Base-by-base conservation (phyloP, 2,888 invertebrate genomes). In the Sthenelais limicola region DNA sequence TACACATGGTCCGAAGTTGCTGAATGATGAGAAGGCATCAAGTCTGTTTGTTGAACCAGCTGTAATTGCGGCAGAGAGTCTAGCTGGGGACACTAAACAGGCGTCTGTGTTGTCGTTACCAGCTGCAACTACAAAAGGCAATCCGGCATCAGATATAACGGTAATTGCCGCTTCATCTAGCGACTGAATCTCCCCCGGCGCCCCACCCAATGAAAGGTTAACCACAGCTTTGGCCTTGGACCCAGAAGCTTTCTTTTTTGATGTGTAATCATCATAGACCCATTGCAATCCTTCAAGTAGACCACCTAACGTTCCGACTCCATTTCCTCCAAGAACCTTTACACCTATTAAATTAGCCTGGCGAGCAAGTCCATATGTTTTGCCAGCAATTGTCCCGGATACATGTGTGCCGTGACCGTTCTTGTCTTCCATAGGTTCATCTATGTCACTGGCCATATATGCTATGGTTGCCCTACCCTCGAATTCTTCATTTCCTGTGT, bases 1-100 rank as follows among this genome's bases (percentile, higher is more conserved):
- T 24, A 75, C 73, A 54, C 75, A 75, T 3, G 54, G 30, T n/a
- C 75, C 75, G 30, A 32, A 72, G 67, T 75, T 75, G 26, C 71
- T 69, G 54, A 66, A 74, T 18, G 32, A 15, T 18, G 71, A 54
- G 9, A 72, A 33, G 7, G 24, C 32, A 47, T 73, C 73, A 4
- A 35, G 24, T 15, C 26, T 33, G 49, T 52, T 47, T 15, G 43
- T 67, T 5, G 74, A 51, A 3, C 66, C 74, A 4, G 72, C 74
- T 1, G 76, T 74, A 15, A 72, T 72, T 0, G 70, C 70, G 9
- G 43, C 70, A 9, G 58, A 47, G 0, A 71, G 21, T 24, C 62
- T 33, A 0, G 52, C 71, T 5, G 71, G 71, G 21, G 58, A 71
- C 7, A 62, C 58, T 4, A 47, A n/a, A 48, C 62, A 70, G 21